Evolutionary conservation across 1,140 invertebrate species (phyloP).

Genomic region (Dendroctonus ponderosae): DNA sequence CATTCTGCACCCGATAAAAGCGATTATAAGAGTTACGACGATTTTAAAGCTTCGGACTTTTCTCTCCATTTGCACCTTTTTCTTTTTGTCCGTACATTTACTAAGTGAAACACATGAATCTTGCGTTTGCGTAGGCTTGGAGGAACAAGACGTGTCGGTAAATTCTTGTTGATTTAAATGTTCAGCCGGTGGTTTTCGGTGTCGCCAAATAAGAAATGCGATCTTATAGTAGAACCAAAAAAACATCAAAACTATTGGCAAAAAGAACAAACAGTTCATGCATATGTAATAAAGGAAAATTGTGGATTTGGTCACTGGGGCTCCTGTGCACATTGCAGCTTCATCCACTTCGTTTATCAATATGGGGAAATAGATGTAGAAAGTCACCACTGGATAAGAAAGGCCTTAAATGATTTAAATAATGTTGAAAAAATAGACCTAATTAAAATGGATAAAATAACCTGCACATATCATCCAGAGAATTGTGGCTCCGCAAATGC

Average conservation of each 20-base stretch:
- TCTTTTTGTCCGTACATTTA: constrained; percentile 23
- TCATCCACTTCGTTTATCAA: constrained; percentile 28
- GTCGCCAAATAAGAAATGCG: constrained; percentile 54
- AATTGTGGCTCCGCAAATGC: constrained; percentile 39
- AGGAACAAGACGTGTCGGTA: constrained; percentile 34
- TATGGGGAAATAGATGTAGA: constrained; percentile 37
- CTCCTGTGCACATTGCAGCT: constrained; percentile 18
- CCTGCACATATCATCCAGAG: constrained; percentile 50
- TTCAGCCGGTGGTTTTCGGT: constrained; percentile 40
- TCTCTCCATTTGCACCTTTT: constrained; percentile 46
- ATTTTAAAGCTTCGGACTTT: constrained; percentile 57
- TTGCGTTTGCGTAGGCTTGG: constrained; percentile 24
- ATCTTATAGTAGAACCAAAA: constrained; percentile 56
- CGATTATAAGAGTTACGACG: constrained; percentile 55
- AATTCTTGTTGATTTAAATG: constrained; percentile 28
- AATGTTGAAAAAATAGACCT: constrained; percentile 6
- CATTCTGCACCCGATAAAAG: constrained; percentile 55
- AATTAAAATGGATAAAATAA: constrained; percentile 18
- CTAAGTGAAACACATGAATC: constrained; percentile 13
- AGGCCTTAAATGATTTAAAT: constrained; percentile 39
- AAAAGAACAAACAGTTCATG: constrained; percentile 55
- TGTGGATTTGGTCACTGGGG: constrained; percentile 42
- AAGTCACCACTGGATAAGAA: constrained; percentile 41
- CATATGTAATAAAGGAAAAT: constrained; percentile 48
- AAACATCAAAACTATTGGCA: constrained; percentile 55